phyloP scores from a whole-genome alignment of 1,140 invertebrate genomes.

The Bombus sylvicola region DNA sequence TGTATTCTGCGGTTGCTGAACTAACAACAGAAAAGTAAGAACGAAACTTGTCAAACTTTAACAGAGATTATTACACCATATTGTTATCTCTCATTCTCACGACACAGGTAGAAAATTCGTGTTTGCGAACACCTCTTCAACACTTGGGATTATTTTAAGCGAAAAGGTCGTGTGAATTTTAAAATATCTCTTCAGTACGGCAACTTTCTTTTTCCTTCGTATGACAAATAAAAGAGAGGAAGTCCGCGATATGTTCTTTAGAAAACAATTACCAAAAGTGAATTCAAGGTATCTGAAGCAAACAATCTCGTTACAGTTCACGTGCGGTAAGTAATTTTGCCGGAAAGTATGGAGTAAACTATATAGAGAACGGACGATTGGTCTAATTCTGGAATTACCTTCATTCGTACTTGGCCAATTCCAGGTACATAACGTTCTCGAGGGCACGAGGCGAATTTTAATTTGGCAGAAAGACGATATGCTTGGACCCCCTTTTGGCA shows the following conservation, averaged over 20 bases:
- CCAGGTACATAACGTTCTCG: neutral
- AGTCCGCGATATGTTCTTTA: neutral
- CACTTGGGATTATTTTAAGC: too few relatives aligned
- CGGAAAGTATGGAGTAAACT: too few relatives aligned
- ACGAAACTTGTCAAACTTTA: neutral
- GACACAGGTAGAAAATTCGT: too few relatives aligned
- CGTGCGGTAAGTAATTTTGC: neutral
- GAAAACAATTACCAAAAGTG: neutral
- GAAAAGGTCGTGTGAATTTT: too few relatives aligned
- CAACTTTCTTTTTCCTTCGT: neutral
- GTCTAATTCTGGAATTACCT: neutral
- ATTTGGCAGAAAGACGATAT: conserved; percentile 13
- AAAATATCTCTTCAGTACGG: neutral
- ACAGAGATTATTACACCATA: neutral
- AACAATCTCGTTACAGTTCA: neutral
- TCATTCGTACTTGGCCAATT: neutral
- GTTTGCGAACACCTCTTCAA: too few relatives aligned
- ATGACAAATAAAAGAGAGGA: neutral
- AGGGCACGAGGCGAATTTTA: neutral
- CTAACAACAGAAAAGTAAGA: neutral
- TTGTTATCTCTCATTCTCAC: neutral
- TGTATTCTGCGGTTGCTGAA: neutral
- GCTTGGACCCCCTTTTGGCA: conserved; percentile 8
- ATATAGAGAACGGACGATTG: neutral
- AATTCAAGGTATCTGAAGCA: neutral